phyloP scores from a whole-genome alignment of 2,797 vertebrate species.

The Kryptopterus vitreolus region DNA sequence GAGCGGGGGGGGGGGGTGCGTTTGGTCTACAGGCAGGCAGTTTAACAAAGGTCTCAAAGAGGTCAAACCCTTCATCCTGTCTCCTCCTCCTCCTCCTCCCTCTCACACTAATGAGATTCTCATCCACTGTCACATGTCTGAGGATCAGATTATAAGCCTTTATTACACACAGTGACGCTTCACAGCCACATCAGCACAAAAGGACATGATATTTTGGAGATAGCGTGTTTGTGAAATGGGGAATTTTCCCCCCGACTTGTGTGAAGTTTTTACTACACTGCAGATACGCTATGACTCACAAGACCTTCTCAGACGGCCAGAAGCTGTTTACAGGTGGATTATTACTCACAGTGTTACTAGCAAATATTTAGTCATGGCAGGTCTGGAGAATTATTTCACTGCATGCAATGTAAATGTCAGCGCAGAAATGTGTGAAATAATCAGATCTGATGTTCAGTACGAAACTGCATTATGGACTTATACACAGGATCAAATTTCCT shows the following conservation, averaged over 20 bases:
- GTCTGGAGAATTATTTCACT: slow-evolving; percentile 31
- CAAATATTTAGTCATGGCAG: slow-evolving; percentile 10
- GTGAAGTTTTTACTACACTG: slow-evolving; percentile 3
- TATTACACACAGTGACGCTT: not conserved
- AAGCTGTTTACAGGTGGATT: slow-evolving; percentile 39
- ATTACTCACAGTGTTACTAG: slow-evolving; percentile 36
- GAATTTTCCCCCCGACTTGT: slow-evolving; percentile 8
- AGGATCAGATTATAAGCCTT: not conserved
- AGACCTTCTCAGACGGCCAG: slow-evolving; percentile 22
- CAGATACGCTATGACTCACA: slow-evolving; percentile 32
- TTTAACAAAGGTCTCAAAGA: not conserved
- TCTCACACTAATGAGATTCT: not conserved
- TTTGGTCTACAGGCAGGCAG: no score
- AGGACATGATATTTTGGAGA: slow-evolving; percentile 1
- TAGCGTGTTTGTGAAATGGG: slow-evolving; percentile 6
- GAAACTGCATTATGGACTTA: not conserved
- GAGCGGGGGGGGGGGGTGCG: no score
- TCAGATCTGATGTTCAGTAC: not conserved
- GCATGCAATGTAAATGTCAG: not conserved
- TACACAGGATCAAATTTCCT: not conserved
- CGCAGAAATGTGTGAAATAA: not conserved
- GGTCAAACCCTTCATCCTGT: not conserved
- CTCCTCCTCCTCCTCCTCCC: not conserved
- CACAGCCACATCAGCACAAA: not conserved
- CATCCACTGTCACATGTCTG: not conserved